These are phyloP conservation scores for Epinotia demarniana DNA, from an alignment of 2,888 invertebrate species.

Conservation along the genomic window DNA sequence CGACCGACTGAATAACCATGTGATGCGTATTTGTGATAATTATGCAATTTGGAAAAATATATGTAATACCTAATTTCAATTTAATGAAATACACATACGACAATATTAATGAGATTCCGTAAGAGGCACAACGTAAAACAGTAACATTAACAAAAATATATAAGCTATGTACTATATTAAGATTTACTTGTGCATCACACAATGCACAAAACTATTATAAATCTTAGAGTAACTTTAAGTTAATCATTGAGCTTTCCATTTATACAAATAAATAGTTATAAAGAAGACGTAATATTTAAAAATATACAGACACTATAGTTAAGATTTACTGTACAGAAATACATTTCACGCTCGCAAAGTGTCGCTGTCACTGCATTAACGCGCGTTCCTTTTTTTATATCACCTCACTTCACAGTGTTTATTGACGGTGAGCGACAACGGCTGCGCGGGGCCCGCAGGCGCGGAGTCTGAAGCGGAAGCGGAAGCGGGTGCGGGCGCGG, in stretches of 20 bases:
- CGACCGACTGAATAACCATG: constrained; percentile 30
- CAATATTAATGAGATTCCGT: constrained; percentile 77
- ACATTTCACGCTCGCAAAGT: constrained; percentile 56
- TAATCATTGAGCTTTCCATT: constrained; percentile 83
- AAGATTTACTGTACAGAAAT: constrained; percentile 59
- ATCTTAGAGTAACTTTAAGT: constrained; percentile 80
- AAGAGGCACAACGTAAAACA: constrained; percentile 79
- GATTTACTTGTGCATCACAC: constrained; percentile 75
- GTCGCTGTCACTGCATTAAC: constrained; percentile 32
- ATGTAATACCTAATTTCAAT: constrained; percentile 51
- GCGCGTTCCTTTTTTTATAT: constrained; percentile 79
- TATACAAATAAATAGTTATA: constrained; percentile 81
- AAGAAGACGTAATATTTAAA: constrained; percentile 59
- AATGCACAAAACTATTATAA: constrained; percentile 72
- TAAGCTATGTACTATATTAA: constrained; percentile 63
- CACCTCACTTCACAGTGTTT: constrained; percentile 96
- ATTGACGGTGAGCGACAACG: constrained; percentile 85
- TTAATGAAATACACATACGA: constrained; percentile 53
- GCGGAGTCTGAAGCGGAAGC: constrained; percentile 56
- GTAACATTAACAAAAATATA: constrained; percentile 76
- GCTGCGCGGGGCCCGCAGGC: constrained; percentile 51
- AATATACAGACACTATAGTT: constrained; percentile 68
- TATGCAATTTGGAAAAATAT: constrained; percentile 36
- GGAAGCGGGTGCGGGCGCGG: no score
- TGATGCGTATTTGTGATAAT: constrained; percentile 40